These are phyloP conservation scores for Ips nitidus DNA, from an alignment of 1,140 invertebrate species.

Conservation along the genomic window DNA sequence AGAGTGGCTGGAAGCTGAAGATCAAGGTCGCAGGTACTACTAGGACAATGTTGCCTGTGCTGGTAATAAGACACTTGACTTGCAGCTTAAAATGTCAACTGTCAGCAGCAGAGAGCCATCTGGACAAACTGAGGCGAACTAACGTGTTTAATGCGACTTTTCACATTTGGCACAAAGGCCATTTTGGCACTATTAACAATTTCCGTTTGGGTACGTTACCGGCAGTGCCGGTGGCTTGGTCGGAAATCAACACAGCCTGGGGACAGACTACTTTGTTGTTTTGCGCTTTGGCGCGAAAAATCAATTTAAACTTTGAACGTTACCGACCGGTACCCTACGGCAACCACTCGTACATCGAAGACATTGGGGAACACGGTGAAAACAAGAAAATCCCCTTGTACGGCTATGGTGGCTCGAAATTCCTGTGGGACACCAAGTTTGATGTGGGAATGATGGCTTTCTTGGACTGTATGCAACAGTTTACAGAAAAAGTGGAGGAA, in stretches of 20 bases:
- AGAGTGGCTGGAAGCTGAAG: slow-evolving; percentile 83
- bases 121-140: slow-evolving; percentile 89
- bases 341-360: slow-evolving; percentile 95
- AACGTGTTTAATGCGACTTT: slow-evolving; percentile 96
- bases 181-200: slow-evolving; percentile 99
- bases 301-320: slow-evolving; percentile 85
- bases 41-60: background rate
- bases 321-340: slow-evolving; percentile 93
- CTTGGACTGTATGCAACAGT: slow-evolving; percentile 93
- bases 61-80: slow-evolving; percentile 7
- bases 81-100: slow-evolving; percentile 87
- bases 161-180: slow-evolving; percentile 96
- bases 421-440: slow-evolving; percentile 97
- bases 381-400: slow-evolving; percentile 68
- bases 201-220: slow-evolving; percentile 92
- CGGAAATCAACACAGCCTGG: slow-evolving; percentile 99
- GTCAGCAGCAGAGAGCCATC: slow-evolving; percentile 80
- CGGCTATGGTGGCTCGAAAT: slow-evolving; percentile 91
- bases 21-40: slow-evolving; percentile 77
- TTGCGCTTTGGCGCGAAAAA: slow-evolving; percentile 86
- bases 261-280: slow-evolving; percentile 94
- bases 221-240: slow-evolving; percentile 94
- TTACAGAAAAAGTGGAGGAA: slow-evolving; percentile 78
- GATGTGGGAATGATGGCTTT: slow-evolving; percentile 98
- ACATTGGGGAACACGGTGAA: slow-evolving; percentile 49